phyloP scores from a whole-genome alignment of 2,888 invertebrate genomes.

The Bembecia ichneumoniformis region DNA sequence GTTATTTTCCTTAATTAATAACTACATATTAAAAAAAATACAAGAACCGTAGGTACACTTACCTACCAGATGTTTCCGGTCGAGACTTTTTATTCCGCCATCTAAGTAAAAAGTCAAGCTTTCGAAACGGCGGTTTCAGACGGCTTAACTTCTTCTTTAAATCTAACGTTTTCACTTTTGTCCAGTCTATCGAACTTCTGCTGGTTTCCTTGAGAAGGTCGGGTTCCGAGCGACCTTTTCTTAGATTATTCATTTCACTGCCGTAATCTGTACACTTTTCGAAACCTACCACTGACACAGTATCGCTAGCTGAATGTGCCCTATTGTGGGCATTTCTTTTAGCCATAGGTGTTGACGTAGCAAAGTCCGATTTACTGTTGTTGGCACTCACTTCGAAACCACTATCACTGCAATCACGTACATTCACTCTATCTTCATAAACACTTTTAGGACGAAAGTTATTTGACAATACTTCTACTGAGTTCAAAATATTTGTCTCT shows the following conservation, averaged over 20 bases:
- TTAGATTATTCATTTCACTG: slow-evolving; percentile 38
- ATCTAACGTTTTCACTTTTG: slow-evolving; percentile 42
- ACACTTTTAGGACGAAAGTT: slow-evolving; percentile 36
- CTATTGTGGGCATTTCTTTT: slow-evolving; percentile 33
- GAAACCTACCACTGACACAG: slow-evolving; percentile 42
- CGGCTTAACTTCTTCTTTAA: slow-evolving; percentile 49
- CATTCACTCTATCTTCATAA: slow-evolving; percentile 35
- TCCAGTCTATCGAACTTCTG: slow-evolving; percentile 27
- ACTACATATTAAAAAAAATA: not conserved
- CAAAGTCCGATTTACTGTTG: slow-evolving; percentile 30
- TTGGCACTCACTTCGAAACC: slow-evolving; percentile 33
- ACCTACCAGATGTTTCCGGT: slow-evolving; percentile 35
- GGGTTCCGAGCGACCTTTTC: slow-evolving; percentile 54
- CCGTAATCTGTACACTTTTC: slow-evolving; percentile 44
- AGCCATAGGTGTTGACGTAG: slow-evolving; percentile 53
- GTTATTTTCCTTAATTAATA: too few species aligned
- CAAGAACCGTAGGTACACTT: slow-evolving; percentile 24
- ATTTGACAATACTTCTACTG: slow-evolving; percentile 28
- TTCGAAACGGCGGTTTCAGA: slow-evolving; percentile 48
- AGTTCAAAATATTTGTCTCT: slow-evolving; percentile 55
- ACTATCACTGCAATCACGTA: slow-evolving; percentile 41
- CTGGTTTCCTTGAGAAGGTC: slow-evolving; percentile 44
- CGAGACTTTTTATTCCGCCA: slow-evolving; percentile 56
- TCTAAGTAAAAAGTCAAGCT: slow-evolving; percentile 54
- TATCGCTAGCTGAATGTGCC: slow-evolving; percentile 42